Conservation (phyloP, 2,113 vertebrate species). For the Callospermophilus lateralis region DNA sequence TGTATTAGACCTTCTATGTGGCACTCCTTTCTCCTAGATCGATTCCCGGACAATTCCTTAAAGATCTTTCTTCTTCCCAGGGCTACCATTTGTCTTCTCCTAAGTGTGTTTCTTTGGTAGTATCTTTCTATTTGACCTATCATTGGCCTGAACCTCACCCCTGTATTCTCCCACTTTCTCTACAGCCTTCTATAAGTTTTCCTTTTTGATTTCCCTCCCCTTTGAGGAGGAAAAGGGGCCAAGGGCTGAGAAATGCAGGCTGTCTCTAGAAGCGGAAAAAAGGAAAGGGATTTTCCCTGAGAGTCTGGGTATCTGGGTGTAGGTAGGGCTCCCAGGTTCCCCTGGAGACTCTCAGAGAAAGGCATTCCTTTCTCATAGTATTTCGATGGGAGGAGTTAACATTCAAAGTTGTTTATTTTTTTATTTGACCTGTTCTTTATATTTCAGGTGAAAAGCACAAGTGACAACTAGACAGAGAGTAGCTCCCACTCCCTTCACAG, state of each 20-base stretch:
- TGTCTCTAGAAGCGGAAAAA: too few species aligned
- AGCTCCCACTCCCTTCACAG: background rate
- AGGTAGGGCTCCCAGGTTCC: too few species aligned
- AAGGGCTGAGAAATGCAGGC: too few species aligned
- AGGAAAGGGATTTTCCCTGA: too few species aligned
- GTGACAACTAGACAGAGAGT: background rate
- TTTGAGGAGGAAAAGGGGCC: too few species aligned
- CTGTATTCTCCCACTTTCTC: background rate
- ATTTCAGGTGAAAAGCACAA: background rate
- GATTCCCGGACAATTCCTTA: background rate
- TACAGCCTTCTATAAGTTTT: background rate
- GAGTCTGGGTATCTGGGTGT: too few species aligned
- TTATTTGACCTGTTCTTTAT: background rate
- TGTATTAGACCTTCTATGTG: background rate
- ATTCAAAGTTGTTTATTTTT: background rate
- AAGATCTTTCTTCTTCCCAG: background rate
- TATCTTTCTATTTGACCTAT: background rate
- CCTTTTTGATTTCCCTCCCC: background rate
- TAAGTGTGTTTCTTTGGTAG: background rate
- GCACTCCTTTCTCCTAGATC: background rate
- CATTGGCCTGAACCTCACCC: background rate
- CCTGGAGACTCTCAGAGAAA: too few species aligned
- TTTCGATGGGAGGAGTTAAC: background rate
- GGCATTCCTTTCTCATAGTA: background rate
- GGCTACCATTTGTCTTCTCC: background rate